These are phyloP conservation scores for Hylaeus volcanicus DNA, from an alignment of 1,140 invertebrate species.

Conservation along the genomic window DNA sequence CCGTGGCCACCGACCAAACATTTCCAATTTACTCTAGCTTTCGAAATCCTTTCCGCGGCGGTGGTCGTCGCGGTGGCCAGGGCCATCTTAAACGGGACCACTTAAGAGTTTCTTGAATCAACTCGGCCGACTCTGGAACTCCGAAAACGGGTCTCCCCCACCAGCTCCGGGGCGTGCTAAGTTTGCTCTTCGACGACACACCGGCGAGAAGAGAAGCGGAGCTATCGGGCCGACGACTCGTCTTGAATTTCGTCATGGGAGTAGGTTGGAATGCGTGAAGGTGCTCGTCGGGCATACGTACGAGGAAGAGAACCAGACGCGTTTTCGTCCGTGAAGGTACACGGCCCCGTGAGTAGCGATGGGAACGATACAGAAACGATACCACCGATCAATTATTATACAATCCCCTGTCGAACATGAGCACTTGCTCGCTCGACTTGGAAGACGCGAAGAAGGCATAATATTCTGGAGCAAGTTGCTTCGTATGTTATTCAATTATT, in stretches of 20 bases:
- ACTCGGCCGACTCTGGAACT: slow-evolving; percentile 42
- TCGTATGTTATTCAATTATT: no score
- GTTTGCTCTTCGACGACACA: slow-evolving; percentile 50
- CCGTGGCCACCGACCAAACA: background rate
- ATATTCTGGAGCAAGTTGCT: no score
- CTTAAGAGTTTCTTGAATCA: slow-evolving; percentile 61
- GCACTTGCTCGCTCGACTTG: no score
- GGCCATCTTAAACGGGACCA: slow-evolving; percentile 51
- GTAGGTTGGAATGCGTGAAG: slow-evolving; percentile 74
- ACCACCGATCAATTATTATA: no score
- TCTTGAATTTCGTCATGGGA: slow-evolving; percentile 68
- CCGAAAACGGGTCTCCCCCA: slow-evolving; percentile 44
- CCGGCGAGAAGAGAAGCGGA: slow-evolving; percentile 11
- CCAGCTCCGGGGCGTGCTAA: slow-evolving; percentile 10
- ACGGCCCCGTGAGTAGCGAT: background rate
- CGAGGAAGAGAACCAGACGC: slow-evolving; percentile 29
- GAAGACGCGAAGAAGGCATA: no score
- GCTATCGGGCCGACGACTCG: slow-evolving; percentile 59
- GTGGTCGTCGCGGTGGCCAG: slow-evolving; percentile 22
- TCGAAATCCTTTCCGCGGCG: slow-evolving; percentile 30
- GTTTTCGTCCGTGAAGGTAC: slow-evolving; percentile 48
- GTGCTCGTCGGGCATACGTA: slow-evolving; percentile 50
- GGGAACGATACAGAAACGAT: no score
- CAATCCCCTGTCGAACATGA: no score
- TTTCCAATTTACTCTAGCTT: slow-evolving; percentile 24